phyloP scores from a whole-genome alignment of 2,797 vertebrate species.

The Dicrostonyx torquatus region DNA sequence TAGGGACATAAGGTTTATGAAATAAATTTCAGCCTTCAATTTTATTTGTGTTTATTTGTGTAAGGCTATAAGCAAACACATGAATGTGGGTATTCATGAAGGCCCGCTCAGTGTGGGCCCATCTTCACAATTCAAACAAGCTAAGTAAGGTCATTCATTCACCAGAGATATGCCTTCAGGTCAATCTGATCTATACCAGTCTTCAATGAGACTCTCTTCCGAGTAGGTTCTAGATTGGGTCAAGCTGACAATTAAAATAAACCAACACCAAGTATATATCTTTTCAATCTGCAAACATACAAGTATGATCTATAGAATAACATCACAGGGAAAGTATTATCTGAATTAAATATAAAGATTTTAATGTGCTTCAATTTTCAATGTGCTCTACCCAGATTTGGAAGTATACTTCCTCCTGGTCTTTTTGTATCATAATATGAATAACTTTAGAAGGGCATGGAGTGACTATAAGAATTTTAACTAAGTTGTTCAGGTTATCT shows the following conservation, averaged over 20 bases:
- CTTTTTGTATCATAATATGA: neutral
- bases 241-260: neutral
- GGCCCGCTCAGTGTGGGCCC: neutral
- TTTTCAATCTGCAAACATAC: neutral
- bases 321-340: neutral
- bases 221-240: neutral
- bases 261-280: neutral
- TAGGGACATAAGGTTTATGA: neutral
- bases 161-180: neutral
- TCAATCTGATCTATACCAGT: neutral
- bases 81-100: neutral
- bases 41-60: neutral
- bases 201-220: neutral
- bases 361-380: conserved; percentile 9
- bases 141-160: neutral
- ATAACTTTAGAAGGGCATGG: conserved; percentile 46
- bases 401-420: neutral
- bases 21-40: neutral
- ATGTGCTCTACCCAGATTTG: neutral
- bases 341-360: neutral
- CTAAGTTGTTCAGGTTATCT: neutral
- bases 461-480: conserved; percentile 27
- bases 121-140: neutral
- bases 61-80: neutral
- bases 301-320: neutral